Evolutionary conservation across 2,113 vertebrate genomes (phyloP).

Genomic region (Aplodontia rufa): DNA sequence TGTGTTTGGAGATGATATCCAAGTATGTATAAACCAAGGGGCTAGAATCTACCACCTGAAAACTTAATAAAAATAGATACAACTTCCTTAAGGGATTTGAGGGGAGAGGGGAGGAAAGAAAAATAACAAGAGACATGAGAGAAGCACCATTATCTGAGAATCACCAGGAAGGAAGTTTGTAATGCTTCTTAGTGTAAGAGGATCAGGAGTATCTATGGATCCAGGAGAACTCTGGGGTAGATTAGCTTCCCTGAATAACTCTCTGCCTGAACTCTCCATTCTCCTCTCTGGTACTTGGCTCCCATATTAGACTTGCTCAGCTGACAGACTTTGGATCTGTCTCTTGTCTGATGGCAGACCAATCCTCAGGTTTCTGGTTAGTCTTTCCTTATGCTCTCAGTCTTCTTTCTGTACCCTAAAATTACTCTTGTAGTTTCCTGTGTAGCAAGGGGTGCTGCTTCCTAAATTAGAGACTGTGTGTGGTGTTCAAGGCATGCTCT

Average conservation of each 20-base stretch:
- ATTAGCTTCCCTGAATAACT: neutral
- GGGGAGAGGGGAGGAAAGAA: accelerated
- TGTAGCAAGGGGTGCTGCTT: neutral
- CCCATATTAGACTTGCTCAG: neutral
- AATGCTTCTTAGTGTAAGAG: neutral
- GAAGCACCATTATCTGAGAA: neutral
- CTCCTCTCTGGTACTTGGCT: neutral
- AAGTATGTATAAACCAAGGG: neutral
- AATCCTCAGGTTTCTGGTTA: neutral
- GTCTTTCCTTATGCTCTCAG: neutral
- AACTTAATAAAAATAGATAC: neutral
- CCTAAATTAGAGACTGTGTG: neutral
- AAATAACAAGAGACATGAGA: neutral
- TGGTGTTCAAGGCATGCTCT: neutral
- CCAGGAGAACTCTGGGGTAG: neutral
- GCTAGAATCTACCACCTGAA: neutral
- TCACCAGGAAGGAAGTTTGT: neutral
- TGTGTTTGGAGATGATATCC: neutral
- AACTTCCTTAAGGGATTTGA: neutral
- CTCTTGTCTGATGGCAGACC: neutral
- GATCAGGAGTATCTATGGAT: neutral
- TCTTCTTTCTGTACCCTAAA: neutral
- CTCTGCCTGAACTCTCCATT: neutral
- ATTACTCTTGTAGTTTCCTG: neutral
- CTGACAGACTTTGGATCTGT: neutral